Conservation (phyloP, 2,888 invertebrate genomes). For the Eupeodes latifasciatus region DNA sequence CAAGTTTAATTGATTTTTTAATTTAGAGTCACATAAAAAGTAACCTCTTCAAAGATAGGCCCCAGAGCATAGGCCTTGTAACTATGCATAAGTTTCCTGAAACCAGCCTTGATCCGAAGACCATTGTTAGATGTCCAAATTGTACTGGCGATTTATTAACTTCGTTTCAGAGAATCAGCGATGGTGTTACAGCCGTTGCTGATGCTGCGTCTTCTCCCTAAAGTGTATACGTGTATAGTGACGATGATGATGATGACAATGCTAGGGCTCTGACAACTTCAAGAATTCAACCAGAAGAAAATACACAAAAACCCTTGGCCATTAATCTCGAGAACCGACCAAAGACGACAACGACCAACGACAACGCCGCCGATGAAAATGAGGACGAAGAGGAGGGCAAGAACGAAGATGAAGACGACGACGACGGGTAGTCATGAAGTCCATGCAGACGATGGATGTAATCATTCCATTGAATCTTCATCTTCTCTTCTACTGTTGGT, state of each 20-base stretch:
- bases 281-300: conserved; percentile 54
- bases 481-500: conserved; percentile 47
- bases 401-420: neutral
- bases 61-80: neutral
- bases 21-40: no score
- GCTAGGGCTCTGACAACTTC: conserved; percentile 54
- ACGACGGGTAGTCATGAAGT: conserved; percentile 27
- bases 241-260: conserved; percentile 72
- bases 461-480: conserved; percentile 66
- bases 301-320: conserved; percentile 47
- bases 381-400: no score
- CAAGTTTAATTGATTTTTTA: no score
- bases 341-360: neutral
- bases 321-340: conserved; percentile 58
- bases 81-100: neutral
- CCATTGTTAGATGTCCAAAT: conserved; percentile 58
- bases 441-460: conserved; percentile 57
- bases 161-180: conserved; percentile 40
- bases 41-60: neutral
- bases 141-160: conserved; percentile 69
- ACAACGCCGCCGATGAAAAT: no score
- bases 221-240: conserved; percentile 7
- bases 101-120: conserved; percentile 2
- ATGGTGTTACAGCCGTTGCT: conserved; percentile 11
- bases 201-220: conserved; percentile 7